Conservation (phyloP, 2,888 invertebrate species). For the Aphidius colemani region DNA sequence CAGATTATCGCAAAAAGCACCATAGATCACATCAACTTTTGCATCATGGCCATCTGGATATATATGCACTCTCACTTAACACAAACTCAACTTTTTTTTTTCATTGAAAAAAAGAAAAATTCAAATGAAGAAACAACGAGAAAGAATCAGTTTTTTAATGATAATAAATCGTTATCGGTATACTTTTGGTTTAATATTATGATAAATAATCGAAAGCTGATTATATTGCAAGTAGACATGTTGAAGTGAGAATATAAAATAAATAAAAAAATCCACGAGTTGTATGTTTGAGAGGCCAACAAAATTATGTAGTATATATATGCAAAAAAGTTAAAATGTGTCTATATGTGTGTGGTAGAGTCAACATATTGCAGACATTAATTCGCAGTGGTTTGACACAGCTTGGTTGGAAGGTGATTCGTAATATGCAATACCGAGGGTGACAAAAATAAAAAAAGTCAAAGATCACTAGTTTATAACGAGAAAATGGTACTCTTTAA, state of each 20-base stretch:
- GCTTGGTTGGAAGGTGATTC: conserved; percentile 46
- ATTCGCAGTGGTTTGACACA: conserved; percentile 50
- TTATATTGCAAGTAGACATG: conserved; percentile 41
- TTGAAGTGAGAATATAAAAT: conserved; percentile 18
- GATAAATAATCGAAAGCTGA: conserved; percentile 58
- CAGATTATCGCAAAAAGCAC: conserved; percentile 22
- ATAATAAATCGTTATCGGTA: neutral
- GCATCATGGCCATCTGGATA: neutral
- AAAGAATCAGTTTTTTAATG: neutral
- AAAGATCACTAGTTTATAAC: conserved; percentile 30
- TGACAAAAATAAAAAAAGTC: neutral
- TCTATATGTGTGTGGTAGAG: conserved; percentile 18
- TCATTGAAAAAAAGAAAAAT: neutral
- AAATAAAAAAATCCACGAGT: conserved; percentile 50
- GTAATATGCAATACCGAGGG: conserved; percentile 39
- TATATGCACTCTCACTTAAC: conserved; percentile 1
- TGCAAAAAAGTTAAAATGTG: too few species aligned
- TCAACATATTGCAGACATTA: conserved; percentile 58
- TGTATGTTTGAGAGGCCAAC: conserved; percentile 32
- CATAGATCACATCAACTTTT: conserved; percentile 21
- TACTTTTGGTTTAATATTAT: neutral
- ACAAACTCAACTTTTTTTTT: conserved; percentile 7
- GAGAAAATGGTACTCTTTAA: conserved; percentile 14
- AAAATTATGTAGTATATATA: too few species aligned
- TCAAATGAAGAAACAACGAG: neutral